Percentiles rank a stretch among this genome's conserved stretches.
Conservation (phyloP, 2,113 vertebrate species). For the Leucosticte australis region DNA sequence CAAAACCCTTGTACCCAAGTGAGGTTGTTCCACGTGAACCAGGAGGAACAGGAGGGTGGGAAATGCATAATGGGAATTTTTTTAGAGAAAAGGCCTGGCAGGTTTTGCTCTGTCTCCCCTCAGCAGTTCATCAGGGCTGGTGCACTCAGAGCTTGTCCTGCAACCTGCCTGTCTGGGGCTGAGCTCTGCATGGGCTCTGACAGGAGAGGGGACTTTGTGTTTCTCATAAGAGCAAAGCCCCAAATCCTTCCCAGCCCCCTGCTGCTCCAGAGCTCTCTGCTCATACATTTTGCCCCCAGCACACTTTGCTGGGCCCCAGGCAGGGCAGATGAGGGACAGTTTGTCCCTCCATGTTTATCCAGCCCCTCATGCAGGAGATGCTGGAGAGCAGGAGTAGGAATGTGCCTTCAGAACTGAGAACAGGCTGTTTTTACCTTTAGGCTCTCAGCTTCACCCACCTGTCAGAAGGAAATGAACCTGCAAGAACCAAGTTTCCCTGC, state of each 20-base stretch:
- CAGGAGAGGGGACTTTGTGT: not conserved
- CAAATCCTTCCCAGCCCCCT: not conserved
- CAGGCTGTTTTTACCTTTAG: not conserved
- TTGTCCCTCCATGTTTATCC: not conserved
- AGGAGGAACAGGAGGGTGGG: not conserved
- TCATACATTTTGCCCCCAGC: not conserved
- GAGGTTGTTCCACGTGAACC: not conserved
- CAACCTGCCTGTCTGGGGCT: not conserved
- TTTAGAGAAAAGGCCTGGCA: not conserved
- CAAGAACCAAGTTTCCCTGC: not conserved
- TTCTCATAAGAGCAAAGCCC: not conserved
- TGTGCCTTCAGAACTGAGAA: not conserved
- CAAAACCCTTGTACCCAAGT: not conserved
- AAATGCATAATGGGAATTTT: accelerated
- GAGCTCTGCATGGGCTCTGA: not conserved
- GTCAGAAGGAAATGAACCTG: not conserved
- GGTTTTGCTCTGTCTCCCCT: not conserved
- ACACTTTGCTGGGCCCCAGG: not conserved
- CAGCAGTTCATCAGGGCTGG: not conserved
- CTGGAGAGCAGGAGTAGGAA: not conserved
- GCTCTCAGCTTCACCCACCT: not conserved
- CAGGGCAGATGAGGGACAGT: not conserved
- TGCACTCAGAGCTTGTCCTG: not conserved
- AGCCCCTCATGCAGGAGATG: not conserved
- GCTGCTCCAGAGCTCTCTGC: not conserved